Percentiles rank a stretch among this genome's conserved stretches.
Evolutionary conservation across 2,888 invertebrate genomes (phyloP).

Genomic region (Tromatobia lineatoria): DNA sequence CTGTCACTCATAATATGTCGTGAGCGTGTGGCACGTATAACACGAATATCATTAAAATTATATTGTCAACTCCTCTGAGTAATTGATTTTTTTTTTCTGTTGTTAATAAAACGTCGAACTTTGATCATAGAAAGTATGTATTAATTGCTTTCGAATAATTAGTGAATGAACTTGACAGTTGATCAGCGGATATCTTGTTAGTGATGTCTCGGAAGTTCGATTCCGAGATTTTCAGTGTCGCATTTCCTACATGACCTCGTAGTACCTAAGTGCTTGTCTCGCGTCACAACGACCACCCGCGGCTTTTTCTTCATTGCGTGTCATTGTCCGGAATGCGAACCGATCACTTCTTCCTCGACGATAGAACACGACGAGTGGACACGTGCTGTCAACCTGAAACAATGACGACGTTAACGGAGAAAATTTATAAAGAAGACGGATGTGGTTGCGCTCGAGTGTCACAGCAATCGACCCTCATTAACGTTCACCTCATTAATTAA

Average conservation of each 20-base stretch:
- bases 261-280: conserved; percentile 6
- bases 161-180: conserved; percentile 13
- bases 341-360: conserved; percentile 55
- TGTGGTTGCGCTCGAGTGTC: conserved; percentile 7
- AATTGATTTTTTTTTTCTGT: background rate
- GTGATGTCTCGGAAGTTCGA: conserved; percentile 48
- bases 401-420: conserved; percentile 39
- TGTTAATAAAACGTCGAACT: background rate
- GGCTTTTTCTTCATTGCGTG: conserved; percentile 46
- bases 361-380: conserved; percentile 48
- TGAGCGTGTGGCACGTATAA: conserved; percentile 15
- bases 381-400: conserved; percentile 43
- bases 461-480: background rate
- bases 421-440: conserved; percentile 18
- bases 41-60: background rate
- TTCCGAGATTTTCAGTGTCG: conserved; percentile 51
- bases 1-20: conserved; percentile 55
- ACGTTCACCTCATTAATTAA: conserved; percentile 9
- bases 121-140: background rate
- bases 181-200: background rate
- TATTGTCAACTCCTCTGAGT: background rate
- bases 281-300: conserved; percentile 39
- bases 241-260: conserved; percentile 45
- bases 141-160: background rate
- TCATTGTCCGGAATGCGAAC: conserved; percentile 52